Evolutionary conservation across 2,113 vertebrate genomes (phyloP).

Genomic region (Periophthalmodon schlosseri): DNA sequence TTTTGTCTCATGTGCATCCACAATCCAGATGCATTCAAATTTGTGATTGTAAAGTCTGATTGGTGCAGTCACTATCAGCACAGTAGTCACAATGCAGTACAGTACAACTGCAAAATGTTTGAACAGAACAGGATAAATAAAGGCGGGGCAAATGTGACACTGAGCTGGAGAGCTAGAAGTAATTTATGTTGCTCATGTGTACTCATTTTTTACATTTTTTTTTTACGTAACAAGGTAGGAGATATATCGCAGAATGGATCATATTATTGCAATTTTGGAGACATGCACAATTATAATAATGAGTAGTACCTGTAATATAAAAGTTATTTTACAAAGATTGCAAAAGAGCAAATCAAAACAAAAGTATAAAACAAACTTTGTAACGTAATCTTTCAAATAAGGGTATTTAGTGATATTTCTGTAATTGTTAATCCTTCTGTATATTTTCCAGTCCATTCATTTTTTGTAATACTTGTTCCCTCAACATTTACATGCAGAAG

Average conservation of each 20-base stretch:
- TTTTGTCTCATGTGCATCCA: too few species aligned
- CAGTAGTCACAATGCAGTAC: background rate
- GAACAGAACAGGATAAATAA: background rate
- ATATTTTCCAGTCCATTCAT: background rate
- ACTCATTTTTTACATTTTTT: background rate
- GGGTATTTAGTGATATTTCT: background rate
- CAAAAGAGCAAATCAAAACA: background rate
- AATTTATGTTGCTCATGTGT: background rate
- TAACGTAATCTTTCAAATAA: background rate
- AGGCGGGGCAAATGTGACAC: conserved; percentile 12
- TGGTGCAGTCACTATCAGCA: too few species aligned
- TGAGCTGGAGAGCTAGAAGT: background rate
- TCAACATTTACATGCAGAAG: too few species aligned
- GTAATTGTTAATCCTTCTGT: background rate
- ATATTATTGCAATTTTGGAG: background rate
- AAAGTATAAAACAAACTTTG: background rate
- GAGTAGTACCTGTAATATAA: too few species aligned
- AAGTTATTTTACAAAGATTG: background rate
- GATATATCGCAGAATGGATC: too few species aligned
- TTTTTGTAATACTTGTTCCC: background rate
- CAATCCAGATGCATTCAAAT: too few species aligned
- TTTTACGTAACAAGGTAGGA: background rate
- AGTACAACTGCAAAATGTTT: background rate
- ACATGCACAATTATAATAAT: background rate
- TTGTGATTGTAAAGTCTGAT: too few species aligned